These are phyloP conservation scores for Hemiscyllium ocellatum DNA, from an alignment of 2,113 vertebrate genomes.

Conservation along the genomic window DNA sequence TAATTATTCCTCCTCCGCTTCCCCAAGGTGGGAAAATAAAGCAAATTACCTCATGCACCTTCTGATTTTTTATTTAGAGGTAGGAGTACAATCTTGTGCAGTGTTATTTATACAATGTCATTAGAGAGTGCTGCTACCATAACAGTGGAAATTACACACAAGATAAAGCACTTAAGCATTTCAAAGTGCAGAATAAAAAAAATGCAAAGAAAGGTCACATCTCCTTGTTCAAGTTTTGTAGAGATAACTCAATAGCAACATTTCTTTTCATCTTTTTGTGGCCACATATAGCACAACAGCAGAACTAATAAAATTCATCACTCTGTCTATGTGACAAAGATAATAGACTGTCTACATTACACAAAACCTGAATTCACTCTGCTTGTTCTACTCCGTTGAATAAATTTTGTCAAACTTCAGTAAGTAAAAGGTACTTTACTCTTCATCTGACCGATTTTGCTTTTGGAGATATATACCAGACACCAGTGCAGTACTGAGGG, in stretches of 20 bases:
- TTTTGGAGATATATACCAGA: not conserved
- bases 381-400: no score
- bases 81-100: constrained; percentile 47
- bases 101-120: constrained; percentile 58
- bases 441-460: not conserved
- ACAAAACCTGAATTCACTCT: not conserved
- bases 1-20: constrained; percentile 56
- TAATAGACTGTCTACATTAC: not conserved
- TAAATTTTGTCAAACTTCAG: not conserved
- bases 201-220: constrained; percentile 28
- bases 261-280: not conserved
- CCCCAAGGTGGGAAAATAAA: constrained; percentile 57
- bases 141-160: constrained; percentile 35
- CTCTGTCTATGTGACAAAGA: not conserved
- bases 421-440: not conserved
- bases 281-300: not conserved
- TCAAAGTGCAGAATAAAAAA: constrained; percentile 28
- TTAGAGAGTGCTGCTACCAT: constrained; percentile 54
- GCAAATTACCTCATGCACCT: constrained; percentile 60
- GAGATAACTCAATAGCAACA: not conserved
- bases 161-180: constrained; percentile 37
- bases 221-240: constrained; percentile 25
- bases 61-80: constrained; percentile 60
- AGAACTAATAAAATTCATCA: not conserved
- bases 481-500: not conserved